phyloP scores from a whole-genome alignment of 2,888 invertebrate species.

The Glyphotaelius pellucidus region DNA sequence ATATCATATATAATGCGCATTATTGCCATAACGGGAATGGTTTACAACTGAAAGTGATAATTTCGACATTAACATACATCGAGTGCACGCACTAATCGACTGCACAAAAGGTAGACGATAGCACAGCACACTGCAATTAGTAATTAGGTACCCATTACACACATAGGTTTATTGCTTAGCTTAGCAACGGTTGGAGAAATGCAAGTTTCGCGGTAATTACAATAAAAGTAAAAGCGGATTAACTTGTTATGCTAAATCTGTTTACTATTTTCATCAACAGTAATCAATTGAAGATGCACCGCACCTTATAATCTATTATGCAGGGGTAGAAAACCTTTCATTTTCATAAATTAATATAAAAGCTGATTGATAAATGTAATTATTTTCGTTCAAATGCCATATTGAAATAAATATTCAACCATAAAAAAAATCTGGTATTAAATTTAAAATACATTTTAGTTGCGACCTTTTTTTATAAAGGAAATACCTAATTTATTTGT shows the following conservation, averaged over 20 bases:
- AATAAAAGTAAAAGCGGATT: constrained; percentile 6
- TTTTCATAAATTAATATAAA: neutral
- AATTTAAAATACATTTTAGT: too few relatives aligned
- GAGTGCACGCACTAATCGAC: neutral
- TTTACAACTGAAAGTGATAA: constrained; percentile 2
- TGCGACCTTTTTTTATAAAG: too few relatives aligned
- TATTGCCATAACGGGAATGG: neutral
- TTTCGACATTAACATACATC: neutral
- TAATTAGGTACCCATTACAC: neutral
- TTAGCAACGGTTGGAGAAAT: neutral
- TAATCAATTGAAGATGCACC: neutral
- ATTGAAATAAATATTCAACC: too few relatives aligned
- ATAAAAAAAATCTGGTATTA: too few relatives aligned
- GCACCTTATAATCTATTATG: neutral
- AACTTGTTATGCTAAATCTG: neutral
- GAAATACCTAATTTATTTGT: too few relatives aligned
- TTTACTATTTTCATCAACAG: neutral
- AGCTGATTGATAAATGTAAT: neutral
- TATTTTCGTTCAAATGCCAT: neutral
- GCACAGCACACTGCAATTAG: neutral
- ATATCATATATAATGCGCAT: neutral
- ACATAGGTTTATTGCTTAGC: neutral
- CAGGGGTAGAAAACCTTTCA: neutral
- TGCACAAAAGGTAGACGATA: neutral
- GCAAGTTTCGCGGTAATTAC: constrained; percentile 12